Conservation (phyloP, 2,113 vertebrate genomes). For the Oplegnathus fasciatus region DNA sequence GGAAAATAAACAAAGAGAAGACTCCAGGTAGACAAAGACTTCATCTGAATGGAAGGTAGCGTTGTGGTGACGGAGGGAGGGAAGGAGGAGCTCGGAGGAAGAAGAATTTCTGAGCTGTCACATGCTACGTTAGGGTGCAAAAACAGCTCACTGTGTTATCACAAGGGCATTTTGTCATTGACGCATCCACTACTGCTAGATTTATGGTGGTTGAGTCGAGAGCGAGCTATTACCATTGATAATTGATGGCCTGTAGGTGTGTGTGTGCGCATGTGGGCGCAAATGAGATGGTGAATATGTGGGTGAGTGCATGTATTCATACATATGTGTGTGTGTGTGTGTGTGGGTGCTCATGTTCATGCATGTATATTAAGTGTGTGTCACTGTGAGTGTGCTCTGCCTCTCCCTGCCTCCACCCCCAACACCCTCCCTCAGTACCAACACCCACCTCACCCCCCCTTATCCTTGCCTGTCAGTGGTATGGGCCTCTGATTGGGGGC, state of each 20-base stretch:
- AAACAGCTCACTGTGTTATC: constrained; percentile 66
- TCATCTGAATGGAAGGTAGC: constrained; percentile 52
- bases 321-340: constrained; percentile 13
- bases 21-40: constrained; percentile 45
- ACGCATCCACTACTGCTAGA: constrained; percentile 59
- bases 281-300: constrained; percentile 25
- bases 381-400: constrained; percentile 15
- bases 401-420: constrained; percentile 7
- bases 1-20: constrained; percentile 56
- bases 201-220: constrained; percentile 64
- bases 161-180: constrained; percentile 78
- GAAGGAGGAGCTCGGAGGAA: constrained; percentile 33
- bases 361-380: constrained; percentile 48
- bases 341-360: constrained; percentile 15
- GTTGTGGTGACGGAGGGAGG: constrained; percentile 29
- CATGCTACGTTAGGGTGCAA: constrained; percentile 36
- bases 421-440: constrained; percentile 17
- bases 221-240: constrained; percentile 74
- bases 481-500: constrained; percentile 82
- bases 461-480: constrained; percentile 71
- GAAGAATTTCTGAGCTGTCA: constrained; percentile 55
- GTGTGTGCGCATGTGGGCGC: not conserved
- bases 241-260: constrained; percentile 74
- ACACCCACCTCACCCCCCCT: constrained; percentile 12
- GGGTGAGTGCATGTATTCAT: constrained; percentile 8